phyloP scores from a whole-genome alignment of 1,140 invertebrate species.

The Drosophila murphyi region DNA sequence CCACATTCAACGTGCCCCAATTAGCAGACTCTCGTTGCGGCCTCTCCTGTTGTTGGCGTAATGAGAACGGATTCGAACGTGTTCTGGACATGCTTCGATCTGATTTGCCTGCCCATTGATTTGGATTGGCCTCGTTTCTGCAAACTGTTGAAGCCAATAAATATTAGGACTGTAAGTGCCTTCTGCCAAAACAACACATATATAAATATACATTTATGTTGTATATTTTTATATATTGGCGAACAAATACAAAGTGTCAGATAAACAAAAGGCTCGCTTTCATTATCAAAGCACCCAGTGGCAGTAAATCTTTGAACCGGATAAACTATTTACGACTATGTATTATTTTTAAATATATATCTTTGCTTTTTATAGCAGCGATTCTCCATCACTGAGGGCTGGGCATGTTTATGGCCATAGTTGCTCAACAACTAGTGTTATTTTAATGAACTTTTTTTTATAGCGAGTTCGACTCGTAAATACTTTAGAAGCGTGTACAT shows the following conservation, averaged over 20 bases:
- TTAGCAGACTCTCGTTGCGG: constrained; percentile 41
- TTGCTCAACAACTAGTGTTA: not conserved
- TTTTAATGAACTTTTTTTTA: constrained; percentile 1
- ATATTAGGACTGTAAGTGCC: too few relatives aligned
- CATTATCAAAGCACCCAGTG: constrained; percentile 30
- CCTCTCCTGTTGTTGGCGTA: constrained; percentile 35
- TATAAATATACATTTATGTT: too few relatives aligned
- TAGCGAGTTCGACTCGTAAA: not conserved
- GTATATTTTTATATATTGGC: too few relatives aligned
- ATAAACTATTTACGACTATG: constrained; percentile 13
- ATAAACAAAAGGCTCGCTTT: constrained; percentile 46
- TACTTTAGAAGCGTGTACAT: not conserved
- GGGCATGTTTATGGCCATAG: constrained; percentile 3
- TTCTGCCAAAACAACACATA: too few relatives aligned
- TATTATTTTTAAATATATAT: constrained; percentile 25
- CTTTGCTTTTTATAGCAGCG: constrained; percentile 26
- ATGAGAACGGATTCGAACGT: constrained; percentile 30
- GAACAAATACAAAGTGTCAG: not conserved
- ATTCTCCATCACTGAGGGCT: constrained; percentile 19
- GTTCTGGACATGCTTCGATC: constrained; percentile 65
- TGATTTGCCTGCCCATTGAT: constrained; percentile 40
- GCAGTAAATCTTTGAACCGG: constrained; percentile 51
- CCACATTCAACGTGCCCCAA: constrained; percentile 14
- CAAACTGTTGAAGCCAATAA: not conserved
- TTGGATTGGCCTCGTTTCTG: constrained; percentile 15